phyloP scores from a whole-genome alignment of 2,797 vertebrate species.

The Acanthurus lineatus region DNA sequence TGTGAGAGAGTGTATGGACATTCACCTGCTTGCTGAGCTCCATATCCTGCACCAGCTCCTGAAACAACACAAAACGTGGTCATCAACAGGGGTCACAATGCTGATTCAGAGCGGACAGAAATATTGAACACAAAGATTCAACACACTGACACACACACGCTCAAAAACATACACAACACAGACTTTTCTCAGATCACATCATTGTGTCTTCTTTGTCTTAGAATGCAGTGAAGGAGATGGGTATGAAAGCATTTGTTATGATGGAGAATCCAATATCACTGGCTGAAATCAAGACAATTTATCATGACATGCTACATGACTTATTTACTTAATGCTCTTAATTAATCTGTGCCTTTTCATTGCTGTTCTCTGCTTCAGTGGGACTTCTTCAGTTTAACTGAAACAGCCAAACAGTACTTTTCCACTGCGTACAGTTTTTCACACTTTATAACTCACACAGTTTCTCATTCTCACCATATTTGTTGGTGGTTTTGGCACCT shows the following conservation, averaged over 20 bases:
- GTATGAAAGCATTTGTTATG: background rate
- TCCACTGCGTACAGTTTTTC: background rate
- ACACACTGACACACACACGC: background rate
- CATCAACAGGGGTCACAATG: background rate
- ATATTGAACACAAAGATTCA: background rate
- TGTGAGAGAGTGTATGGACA: background rate
- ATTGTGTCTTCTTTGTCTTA: background rate
- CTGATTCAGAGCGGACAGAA: background rate
- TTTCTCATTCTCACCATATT: slow-evolving; percentile 80
- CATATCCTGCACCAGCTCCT: slow-evolving; percentile 62
- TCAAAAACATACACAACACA: background rate
- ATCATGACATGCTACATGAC: no score
- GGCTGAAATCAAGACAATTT: background rate
- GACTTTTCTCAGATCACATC: background rate
- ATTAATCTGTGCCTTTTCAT: no score
- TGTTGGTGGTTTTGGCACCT: slow-evolving; percentile 74
- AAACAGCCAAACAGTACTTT: slow-evolving; percentile 3
- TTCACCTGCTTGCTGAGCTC: slow-evolving; percentile 67
- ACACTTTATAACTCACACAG: slow-evolving; percentile 5
- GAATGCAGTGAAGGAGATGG: background rate
- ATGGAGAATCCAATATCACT: background rate
- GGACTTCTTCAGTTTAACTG: background rate
- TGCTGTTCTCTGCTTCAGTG: background rate
- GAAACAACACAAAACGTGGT: slow-evolving; percentile 37
- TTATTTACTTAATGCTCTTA: background rate